Evolutionary conservation across 2,113 vertebrate species (phyloP), one percentile per base, ranked within the genome.

Genomic region (Chunga burmeisteri): DNA sequence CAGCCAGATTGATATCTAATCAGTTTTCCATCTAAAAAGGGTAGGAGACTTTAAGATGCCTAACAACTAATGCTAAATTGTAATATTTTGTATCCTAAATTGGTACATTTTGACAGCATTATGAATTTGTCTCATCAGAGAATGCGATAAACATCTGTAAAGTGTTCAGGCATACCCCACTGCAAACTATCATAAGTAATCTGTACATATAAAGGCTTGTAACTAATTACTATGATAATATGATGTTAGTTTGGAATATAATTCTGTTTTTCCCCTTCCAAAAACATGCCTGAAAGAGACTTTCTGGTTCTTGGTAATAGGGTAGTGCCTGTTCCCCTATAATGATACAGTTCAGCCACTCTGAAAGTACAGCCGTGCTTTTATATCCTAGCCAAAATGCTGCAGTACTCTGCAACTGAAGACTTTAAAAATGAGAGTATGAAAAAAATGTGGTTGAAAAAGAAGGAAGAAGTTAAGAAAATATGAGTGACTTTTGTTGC

Each of bases 291-390:
- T 0, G 0, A 26, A 59, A 40, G 36, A 89, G 14, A 40, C 8
- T 32, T 46, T 50, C 23, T 15, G 5, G 8, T 29, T 83, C 7
- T 40, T 50, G 19, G 5, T 25, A 19, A 17, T 1, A 82, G 16
- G 10, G 13, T 23, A 75, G 10, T 1, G 0, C 25, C 18, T 46
- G 4, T 55, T 49, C 4, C 12, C 8, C 16, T 8, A 0, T 34
- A 71, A 16, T 0, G 1, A 8, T 40, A 23, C 0, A 19, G 22
- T 34, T 75, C 49, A 59, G 38, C 17, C 20, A 13, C 27, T 18
- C 40, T 11, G 13, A n/a, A 21, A 74, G 29, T 13, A 10, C 7
- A 53, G 17, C 13, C 29, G 15, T 56, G 46, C 27, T 20, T 77
- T 16, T 16, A 32, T 40, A 49, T 26, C 36, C 44, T 38, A n/a